These are phyloP conservation scores for Zaprionus kolodkinae DNA, from an alignment of 1,140 invertebrate genomes.

Conservation along the genomic window DNA sequence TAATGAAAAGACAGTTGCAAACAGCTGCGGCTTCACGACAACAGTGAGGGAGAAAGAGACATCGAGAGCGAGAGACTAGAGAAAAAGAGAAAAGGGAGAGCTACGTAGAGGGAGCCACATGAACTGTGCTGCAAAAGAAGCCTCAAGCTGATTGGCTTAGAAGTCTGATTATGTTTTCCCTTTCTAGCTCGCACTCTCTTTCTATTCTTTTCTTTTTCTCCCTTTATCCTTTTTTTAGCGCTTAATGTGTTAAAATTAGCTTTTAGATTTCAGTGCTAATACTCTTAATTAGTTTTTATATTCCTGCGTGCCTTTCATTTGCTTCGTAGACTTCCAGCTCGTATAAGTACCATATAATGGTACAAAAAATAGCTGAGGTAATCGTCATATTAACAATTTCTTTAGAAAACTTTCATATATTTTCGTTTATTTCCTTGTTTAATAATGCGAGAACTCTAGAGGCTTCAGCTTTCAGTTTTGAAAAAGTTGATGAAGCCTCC, in stretches of 20 bases:
- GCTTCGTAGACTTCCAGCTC: too few relatives aligned
- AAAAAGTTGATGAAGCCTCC: too few relatives aligned
- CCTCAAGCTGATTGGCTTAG: conserved; percentile 15
- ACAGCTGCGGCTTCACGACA: conserved; percentile 58
- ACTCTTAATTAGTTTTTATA: conserved; percentile 6
- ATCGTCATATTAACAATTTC: too few relatives aligned
- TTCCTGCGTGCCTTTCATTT: neutral
- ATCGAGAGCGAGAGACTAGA: too few relatives aligned
- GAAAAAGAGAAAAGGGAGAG: too few relatives aligned
- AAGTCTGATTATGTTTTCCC: conserved; percentile 4
- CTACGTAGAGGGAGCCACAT: neutral
- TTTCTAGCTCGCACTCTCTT: neutral
- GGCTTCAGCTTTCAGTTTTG: too few relatives aligned
- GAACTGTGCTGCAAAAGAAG: neutral
- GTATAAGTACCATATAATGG: too few relatives aligned
- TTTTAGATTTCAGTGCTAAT: neutral
- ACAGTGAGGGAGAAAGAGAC: neutral
- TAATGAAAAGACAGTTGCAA: conserved; percentile 76
- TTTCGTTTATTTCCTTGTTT: neutral
- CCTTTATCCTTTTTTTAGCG: neutral
- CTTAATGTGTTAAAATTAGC: conserved; percentile 6
- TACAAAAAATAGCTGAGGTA: too few relatives aligned
- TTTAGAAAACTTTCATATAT: too few relatives aligned
- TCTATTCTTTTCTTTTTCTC: too few relatives aligned
- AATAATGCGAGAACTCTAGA: too few relatives aligned